These are phyloP conservation scores for Galleria mellonella DNA, from an alignment of 1,140 invertebrate species.

Conservation along the genomic window DNA sequence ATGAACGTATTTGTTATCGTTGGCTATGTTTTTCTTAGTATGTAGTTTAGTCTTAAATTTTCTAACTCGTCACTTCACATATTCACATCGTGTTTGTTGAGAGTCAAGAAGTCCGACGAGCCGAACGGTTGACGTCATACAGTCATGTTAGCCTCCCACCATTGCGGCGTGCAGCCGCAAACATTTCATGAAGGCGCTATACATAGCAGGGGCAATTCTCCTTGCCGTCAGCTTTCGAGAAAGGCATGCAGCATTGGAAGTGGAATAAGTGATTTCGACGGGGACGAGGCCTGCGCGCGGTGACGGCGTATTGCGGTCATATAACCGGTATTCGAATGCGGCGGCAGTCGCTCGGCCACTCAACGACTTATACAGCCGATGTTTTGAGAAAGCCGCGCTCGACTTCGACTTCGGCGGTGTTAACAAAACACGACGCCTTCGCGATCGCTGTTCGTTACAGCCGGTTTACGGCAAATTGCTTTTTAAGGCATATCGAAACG, in stretches of 20 bases:
- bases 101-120: slow-evolving; percentile 63
- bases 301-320: slow-evolving; percentile 65
- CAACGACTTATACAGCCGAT: slow-evolving; percentile 29
- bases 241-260: slow-evolving; percentile 13
- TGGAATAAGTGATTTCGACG: slow-evolving; percentile 3
- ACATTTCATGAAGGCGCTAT: slow-evolving; percentile 8
- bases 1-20: too few species aligned
- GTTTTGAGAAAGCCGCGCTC: slow-evolving; percentile 69
- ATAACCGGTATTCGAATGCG: slow-evolving; percentile 67
- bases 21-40: too few species aligned
- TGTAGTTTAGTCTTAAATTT: slow-evolving; percentile 43
- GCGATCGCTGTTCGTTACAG: slow-evolving; percentile 34
- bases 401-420: slow-evolving; percentile 40
- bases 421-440: slow-evolving; percentile 60
- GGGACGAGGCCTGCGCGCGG: slow-evolving; percentile 15
- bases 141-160: slow-evolving; percentile 54
- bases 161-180: slow-evolving; percentile 19
- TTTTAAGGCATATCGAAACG: slow-evolving; percentile 22
- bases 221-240: background rate
- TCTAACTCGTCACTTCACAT: slow-evolving; percentile 52
- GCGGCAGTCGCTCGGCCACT: slow-evolving; percentile 46
- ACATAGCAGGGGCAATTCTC: slow-evolving; percentile 20
- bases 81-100: slow-evolving; percentile 56
- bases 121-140: slow-evolving; percentile 68
- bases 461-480: slow-evolving; percentile 30